Evolutionary conservation across 2,888 invertebrate genomes (phyloP), one percentile per base, ranked within the genome.

Genomic region (Monopis laevigella): DNA sequence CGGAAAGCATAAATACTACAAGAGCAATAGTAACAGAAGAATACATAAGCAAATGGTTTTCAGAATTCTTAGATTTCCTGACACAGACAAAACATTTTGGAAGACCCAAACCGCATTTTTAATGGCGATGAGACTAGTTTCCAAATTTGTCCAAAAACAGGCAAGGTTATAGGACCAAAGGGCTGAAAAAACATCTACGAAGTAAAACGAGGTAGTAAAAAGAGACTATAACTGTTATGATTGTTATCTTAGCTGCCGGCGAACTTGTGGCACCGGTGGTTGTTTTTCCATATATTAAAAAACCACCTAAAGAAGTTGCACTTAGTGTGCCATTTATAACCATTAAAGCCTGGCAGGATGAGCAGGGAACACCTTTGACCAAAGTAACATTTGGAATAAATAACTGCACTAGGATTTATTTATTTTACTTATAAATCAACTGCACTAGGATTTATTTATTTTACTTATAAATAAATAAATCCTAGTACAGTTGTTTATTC

Each of bases 1-100:
- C 45, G 8, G 46, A 55, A 45, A 8, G 7, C 24, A 24, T 24
- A 24, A 24, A 8, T 24, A 24, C 6, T 7, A 8, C 24, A 24
- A 6, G 24, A 8, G 24, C 24, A 7, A 8, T 24, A 7, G 24
- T 24, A 8, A 24, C 24, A 8, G 24, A 24, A 24, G 24, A 24
- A 24, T 24, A 24, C 8, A 24, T 24, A 7, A 6, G 24, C 24
- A 24, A 24, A 24, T 24, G 24, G 24, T 24, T 24, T 24, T 7
- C 6, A 24, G 24, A 24, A 24, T 8, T 24, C 24, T 8, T 7
- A 24, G 8, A 24, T 8, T 8, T 7, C 8, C 24, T 24, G 7
- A 8, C 24, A 8, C 7, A 24, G 8, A 24, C 8, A 6, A 24
- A 24, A 24, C 7, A 7, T 24, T n/a, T 29, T 29, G 12, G 11